Conservation (phyloP, 2,113 vertebrate genomes). For the Eurystomus gularis region DNA sequence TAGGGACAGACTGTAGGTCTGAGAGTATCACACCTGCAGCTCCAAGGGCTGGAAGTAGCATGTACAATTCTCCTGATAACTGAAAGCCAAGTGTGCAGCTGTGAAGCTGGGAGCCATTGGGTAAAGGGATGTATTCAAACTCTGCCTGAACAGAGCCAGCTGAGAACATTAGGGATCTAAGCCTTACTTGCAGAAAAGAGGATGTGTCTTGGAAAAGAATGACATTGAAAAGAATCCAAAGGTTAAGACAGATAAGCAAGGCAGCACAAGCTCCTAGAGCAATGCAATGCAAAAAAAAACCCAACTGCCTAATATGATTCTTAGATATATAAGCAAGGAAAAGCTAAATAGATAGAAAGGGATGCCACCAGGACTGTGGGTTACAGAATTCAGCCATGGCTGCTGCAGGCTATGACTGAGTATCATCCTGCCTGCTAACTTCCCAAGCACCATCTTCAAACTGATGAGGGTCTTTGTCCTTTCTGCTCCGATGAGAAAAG, state of each 20-base stretch:
- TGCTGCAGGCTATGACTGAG: not conserved
- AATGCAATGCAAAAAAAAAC: not conserved
- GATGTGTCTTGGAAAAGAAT: not conserved
- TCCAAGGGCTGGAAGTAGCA: not conserved
- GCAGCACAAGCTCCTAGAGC: not conserved
- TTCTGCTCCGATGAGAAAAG: not conserved
- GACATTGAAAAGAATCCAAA: not conserved
- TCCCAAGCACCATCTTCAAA: not conserved
- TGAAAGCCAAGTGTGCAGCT: not conserved
- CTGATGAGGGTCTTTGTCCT: not conserved
- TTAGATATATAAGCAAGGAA: not conserved
- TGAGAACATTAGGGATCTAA: not conserved
- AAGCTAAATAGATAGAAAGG: not conserved
- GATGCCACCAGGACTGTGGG: not conserved
- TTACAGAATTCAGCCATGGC: not conserved
- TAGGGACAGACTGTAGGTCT: not conserved
- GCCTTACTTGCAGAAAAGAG: not conserved
- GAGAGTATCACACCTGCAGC: fast-evolving
- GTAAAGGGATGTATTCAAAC: not conserved
- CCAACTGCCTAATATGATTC: not conserved
- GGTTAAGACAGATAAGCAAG: not conserved
- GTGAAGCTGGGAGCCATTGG: not conserved
- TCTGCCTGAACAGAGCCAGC: not conserved
- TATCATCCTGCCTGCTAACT: not conserved
- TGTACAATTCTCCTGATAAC: not conserved